A percentile compares a stretch with the other conserved stretches of the same genome.
These are phyloP conservation scores for Chloroceryle inda DNA, from an alignment of 2,797 vertebrate species.

Conservation along the genomic window DNA sequence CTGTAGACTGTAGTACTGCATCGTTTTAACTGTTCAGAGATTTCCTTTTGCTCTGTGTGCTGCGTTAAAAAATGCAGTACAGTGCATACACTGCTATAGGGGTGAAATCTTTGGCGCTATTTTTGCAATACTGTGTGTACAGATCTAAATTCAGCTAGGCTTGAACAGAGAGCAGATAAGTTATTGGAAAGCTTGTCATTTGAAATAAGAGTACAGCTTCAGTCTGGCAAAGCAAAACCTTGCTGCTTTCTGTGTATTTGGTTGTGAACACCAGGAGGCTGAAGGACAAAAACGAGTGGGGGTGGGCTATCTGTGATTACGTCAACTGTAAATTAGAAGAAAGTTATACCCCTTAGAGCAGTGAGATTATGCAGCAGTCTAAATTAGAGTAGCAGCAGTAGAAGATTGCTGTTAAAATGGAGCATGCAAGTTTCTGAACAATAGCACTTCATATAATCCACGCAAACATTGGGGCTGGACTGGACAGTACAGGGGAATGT, in stretches of 20 bases:
- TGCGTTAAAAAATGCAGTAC: not conserved
- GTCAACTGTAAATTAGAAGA: not conserved
- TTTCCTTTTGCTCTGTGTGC: not conserved
- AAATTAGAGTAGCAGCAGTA: not conserved
- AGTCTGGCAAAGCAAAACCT: not conserved
- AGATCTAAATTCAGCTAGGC: not conserved
- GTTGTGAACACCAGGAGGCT: not conserved
- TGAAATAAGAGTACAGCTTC: not conserved
- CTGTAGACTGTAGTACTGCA: not conserved
- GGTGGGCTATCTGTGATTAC: not conserved
- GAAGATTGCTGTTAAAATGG: not conserved
- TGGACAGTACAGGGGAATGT: not conserved
- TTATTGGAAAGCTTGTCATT: not conserved
- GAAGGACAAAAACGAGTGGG: not conserved
- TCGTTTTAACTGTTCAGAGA: not conserved
- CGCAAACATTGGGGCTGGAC: not conserved
- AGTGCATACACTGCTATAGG: not conserved
- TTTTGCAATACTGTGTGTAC: not conserved
- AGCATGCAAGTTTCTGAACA: not conserved
- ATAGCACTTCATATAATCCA: not conserved
- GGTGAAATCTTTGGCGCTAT: not conserved
- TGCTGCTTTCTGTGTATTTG: not conserved
- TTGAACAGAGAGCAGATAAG: not conserved
- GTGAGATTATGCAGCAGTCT: not conserved
- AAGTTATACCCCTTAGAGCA: not conserved